Evolutionary conservation across 2,113 vertebrate species (phyloP), one percentile per base, ranked within the genome.

Genomic region (Nothocercus nigrocapillus): DNA sequence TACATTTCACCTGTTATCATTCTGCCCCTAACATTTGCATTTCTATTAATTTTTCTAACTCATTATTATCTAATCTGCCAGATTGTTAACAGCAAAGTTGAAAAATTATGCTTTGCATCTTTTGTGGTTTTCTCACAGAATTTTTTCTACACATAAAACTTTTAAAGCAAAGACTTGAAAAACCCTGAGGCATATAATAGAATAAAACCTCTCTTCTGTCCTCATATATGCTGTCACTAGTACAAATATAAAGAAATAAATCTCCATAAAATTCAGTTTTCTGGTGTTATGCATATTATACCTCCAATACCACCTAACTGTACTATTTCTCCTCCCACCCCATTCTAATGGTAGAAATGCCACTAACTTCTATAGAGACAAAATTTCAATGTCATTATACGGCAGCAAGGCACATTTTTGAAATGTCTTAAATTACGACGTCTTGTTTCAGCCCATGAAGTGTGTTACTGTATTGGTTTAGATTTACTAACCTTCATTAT

Each of bases 171-270:
- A 82, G n/a, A 67, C 11, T 44, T 42, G 32, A 66, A 85, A 73
- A 44, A 13, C 0, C 3, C 6, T 17, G 21, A 56, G 25, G 15
- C 5, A 49, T 4, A 25, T 38, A 34, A 51, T 3, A 56, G 36
- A 78, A 72, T 32, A 89, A 64, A 42, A 19, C 2, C 34, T 58
- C 13, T 56, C 28, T 82, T 25, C 34, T 62, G 58, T 14, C 22
- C 13, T 87, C 27, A 36, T 42, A 66, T 18, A 40, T 8, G 3
- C 3, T 22, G 16, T 32, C 9, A 34, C 45, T 85, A 74, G 36
- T 80, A 78, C 27, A 75, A 5, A 32, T 73, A 38, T 69, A 49
- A 21, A 30, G 11, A 42, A 56, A 40, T 12, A 61, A 16, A 69
- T 62, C 47, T 59, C 40, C 59, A 18, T 11, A 49, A 49, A 49